Evolutionary conservation across 2,797 vertebrate genomes (phyloP).

Genomic region (Carapus acus): DNA sequence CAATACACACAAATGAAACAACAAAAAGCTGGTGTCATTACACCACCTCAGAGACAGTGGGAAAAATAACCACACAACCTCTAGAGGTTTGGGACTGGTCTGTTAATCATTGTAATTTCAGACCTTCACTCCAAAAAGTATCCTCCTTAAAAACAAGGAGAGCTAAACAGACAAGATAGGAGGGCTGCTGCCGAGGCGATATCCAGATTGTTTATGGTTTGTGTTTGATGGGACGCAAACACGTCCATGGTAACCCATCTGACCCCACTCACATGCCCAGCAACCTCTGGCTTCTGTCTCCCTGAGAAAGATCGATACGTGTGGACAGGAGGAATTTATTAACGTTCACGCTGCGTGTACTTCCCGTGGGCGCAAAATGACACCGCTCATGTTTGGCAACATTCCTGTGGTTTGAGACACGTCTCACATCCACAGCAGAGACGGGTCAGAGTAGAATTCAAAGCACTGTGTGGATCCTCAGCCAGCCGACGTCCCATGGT

Average conservation of each 20-base stretch:
- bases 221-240: too few relatives aligned
- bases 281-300: slow-evolving; percentile 32
- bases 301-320: slow-evolving; percentile 45
- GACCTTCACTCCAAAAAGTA: slow-evolving; percentile 4
- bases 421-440: slow-evolving; percentile 45
- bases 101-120: slow-evolving; percentile 16
- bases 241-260: background rate
- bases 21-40: too few relatives aligned
- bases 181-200: background rate
- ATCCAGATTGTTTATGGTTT: too few relatives aligned
- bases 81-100: background rate
- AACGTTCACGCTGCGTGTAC: slow-evolving; percentile 48
- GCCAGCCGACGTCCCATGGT: slow-evolving; percentile 49
- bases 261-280: slow-evolving; percentile 21
- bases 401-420: slow-evolving; percentile 52
- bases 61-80: too few relatives aligned
- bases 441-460: slow-evolving; percentile 50
- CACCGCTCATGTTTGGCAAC: slow-evolving; percentile 47
- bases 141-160: slow-evolving; percentile 1
- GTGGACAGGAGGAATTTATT: slow-evolving; percentile 49
- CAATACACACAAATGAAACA: too few relatives aligned
- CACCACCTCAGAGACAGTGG: too few relatives aligned
- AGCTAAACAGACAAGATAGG: slow-evolving; percentile 12
- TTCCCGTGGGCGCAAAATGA: slow-evolving; percentile 52
- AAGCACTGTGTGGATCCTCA: slow-evolving; percentile 41